Evolutionary conservation across 1,140 invertebrate genomes (phyloP).

Genomic region (Pseudomyrmex pallidus): DNA sequence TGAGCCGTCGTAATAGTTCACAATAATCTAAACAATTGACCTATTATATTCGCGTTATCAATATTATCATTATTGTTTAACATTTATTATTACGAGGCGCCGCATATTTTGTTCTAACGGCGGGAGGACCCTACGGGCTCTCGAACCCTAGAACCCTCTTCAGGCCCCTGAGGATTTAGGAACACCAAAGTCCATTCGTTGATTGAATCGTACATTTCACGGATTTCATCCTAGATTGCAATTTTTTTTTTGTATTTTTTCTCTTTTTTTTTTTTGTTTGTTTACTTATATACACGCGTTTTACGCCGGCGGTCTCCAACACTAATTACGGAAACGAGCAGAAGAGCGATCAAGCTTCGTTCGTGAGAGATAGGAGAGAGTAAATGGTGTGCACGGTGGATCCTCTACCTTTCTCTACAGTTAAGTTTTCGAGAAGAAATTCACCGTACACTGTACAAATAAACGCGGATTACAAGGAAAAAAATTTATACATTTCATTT

Average conservation of each 20-base stretch:
- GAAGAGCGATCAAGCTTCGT: conserved; percentile 16
- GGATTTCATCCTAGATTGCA: conserved; percentile 31
- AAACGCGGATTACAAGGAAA: too few species aligned
- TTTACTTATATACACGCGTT: conserved; percentile 24
- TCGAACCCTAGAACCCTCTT: conserved; percentile 28
- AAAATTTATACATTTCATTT: too few species aligned
- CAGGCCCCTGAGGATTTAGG: conserved; percentile 37
- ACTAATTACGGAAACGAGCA: conserved; percentile 12
- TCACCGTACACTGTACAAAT: background rate
- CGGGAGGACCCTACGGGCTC: background rate
- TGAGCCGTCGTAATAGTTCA: conserved; percentile 78
- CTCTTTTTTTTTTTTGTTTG: too few species aligned
- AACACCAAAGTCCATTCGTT: conserved; percentile 37
- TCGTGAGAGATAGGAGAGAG: background rate
- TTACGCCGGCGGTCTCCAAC: conserved; percentile 24
- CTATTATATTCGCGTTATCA: conserved; percentile 63
- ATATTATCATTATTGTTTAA: too few species aligned
- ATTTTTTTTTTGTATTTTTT: too few species aligned
- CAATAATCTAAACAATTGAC: conserved; percentile 77
- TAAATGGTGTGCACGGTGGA: too few species aligned
- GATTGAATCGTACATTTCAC: conserved; percentile 11
- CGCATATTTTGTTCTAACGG: conserved; percentile 55
- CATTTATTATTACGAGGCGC: conserved; percentile 73
- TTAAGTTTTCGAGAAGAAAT: conserved; percentile 13
- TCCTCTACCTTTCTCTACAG: background rate